phyloP scores from a whole-genome alignment of 37 sponge, comb jelly and placozoan genomes.

The Beroe forskalii region DNA sequence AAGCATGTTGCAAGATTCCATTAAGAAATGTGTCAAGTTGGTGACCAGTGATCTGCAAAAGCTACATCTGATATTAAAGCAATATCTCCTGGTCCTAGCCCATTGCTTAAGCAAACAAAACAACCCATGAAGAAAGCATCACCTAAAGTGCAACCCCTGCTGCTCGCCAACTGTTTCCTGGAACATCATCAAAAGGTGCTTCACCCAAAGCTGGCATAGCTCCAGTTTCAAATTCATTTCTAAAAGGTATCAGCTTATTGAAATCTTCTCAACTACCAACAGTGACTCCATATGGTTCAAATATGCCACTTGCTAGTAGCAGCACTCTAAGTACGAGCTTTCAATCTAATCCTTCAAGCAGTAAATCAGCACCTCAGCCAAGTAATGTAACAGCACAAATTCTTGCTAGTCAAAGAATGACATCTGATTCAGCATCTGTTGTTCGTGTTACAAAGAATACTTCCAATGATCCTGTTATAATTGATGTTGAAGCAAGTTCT shows the following conservation, averaged over 20 bases:
- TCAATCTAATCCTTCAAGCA: neutral
- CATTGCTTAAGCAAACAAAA: neutral
- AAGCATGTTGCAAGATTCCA: conserved; percentile 19
- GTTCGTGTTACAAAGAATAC: conserved; percentile 31
- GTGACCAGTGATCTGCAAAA: conserved; percentile 57
- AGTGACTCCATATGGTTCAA: conserved; percentile 2
- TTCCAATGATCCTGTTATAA: conserved; percentile 35
- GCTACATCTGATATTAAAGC: conserved; percentile 14
- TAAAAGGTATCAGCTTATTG: conserved; percentile 54
- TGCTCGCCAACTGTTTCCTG: conserved; percentile 30
- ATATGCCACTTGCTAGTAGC: neutral
- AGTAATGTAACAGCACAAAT: neutral
- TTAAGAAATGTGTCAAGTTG: conserved; percentile 57
- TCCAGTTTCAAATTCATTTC: conserved; percentile 37
- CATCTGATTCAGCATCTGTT: conserved; percentile 13
- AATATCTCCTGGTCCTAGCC: conserved; percentile 17
- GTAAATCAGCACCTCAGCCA: neutral
- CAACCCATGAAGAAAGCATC: neutral
- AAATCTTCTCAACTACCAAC: neutral
- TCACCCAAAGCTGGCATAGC: neutral
- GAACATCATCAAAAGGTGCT: conserved; percentile 13
- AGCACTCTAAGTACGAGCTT: neutral
- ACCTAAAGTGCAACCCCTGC: neutral
- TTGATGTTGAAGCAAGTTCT: conserved; percentile 48
- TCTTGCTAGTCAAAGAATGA: neutral